A percentile compares a stretch with the other conserved stretches of the same genome.
phyloP scores from a whole-genome alignment of 23 tunicate genomes.

The Trididemnum clinides region DNA sequence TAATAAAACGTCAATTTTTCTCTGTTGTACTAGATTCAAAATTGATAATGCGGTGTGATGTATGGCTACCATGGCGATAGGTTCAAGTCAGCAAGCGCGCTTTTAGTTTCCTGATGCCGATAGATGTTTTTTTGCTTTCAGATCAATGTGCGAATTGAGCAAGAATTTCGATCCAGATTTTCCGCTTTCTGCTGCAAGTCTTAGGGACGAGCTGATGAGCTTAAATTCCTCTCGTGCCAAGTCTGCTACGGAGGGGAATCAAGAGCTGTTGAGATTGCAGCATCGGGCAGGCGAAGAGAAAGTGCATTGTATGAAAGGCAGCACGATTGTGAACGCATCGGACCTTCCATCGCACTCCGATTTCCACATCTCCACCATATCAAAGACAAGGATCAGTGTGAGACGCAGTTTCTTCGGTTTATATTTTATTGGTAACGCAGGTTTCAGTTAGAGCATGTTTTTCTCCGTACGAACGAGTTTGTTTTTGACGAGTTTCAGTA shows the following conservation, averaged over 20 bases:
- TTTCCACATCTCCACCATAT: conserved; percentile 54
- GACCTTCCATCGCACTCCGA: conserved; percentile 80
- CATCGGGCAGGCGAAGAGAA: conserved; percentile 52
- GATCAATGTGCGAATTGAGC: conserved; percentile 45
- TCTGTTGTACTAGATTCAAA: too few species aligned
- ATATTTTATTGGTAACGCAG: background rate
- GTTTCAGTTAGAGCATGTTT: too few species aligned
- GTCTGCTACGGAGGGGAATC: background rate
- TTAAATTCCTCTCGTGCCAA: background rate
- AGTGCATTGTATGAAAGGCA: conserved; percentile 23
- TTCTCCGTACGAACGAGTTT: too few species aligned
- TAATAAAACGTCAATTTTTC: too few species aligned
- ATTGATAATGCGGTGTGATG: too few species aligned
- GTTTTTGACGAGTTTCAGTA: too few species aligned
- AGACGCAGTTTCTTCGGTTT: background rate
- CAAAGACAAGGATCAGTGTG: conserved; percentile 54
- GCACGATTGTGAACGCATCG: conserved; percentile 51
- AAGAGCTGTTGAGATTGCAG: conserved; percentile 18
- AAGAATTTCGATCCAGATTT: conserved; percentile 24
- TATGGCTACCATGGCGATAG: too few species aligned
- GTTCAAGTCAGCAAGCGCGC: too few species aligned
- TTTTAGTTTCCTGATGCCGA: too few species aligned
- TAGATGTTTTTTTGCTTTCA: too few species aligned
- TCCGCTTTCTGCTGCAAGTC: conserved; percentile 16
- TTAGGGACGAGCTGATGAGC: conserved; percentile 35